Percentiles rank a stretch among this genome's conserved stretches.
Conservation (phyloP, 2,113 vertebrate genomes). For the Syrmaticus mikado region DNA sequence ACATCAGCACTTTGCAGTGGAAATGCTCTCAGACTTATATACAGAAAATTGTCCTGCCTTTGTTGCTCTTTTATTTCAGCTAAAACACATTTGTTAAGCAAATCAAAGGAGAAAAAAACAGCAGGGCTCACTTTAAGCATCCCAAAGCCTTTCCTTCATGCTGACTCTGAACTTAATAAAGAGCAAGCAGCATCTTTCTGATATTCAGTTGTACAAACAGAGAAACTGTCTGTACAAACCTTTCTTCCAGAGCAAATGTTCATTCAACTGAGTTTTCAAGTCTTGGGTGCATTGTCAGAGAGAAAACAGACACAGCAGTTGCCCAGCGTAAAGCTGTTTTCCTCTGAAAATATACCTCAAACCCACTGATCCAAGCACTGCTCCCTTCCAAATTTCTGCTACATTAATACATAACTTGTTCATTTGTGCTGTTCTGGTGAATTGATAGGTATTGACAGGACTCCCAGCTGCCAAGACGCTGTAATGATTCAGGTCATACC, state of each 20-base stretch:
- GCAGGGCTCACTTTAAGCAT: background rate
- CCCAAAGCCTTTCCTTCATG: background rate
- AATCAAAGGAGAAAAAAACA: background rate
- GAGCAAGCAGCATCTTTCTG: background rate
- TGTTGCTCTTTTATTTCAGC: slow-evolving; percentile 28
- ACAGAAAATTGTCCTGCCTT: background rate
- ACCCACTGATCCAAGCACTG: background rate
- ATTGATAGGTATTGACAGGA: background rate
- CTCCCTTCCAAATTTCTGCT: background rate
- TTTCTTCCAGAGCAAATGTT: background rate
- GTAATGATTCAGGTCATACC: background rate
- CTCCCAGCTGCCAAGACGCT: background rate
- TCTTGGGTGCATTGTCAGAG: background rate
- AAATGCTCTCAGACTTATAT: background rate
- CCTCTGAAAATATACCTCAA: background rate
- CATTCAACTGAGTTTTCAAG: background rate
- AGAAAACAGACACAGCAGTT: background rate
- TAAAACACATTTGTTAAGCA: slow-evolving; percentile 13
- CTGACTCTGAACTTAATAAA: background rate
- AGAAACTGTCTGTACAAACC: background rate
- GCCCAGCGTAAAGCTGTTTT: background rate
- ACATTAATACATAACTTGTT: background rate
- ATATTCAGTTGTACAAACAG: background rate
- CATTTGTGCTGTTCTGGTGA: background rate
- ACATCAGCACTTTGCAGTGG: background rate